A percentile compares a stretch with the other conserved stretches of the same genome.
These are phyloP conservation scores for Homarus gammarus DNA, from an alignment of 2,888 invertebrate genomes.

Conservation along the genomic window DNA sequence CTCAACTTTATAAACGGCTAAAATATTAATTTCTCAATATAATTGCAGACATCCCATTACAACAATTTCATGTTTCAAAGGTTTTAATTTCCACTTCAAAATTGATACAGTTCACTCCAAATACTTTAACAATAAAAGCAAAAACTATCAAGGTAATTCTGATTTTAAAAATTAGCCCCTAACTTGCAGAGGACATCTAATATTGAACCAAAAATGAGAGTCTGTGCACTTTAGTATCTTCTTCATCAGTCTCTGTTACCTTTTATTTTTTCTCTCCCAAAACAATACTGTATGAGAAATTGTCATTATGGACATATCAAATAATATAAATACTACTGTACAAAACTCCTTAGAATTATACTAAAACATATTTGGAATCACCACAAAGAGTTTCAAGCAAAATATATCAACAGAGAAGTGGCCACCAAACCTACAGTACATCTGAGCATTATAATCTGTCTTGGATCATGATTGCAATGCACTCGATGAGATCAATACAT, in stretches of 20 bases:
- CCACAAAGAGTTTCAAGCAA: background rate
- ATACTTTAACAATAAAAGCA: too few species aligned
- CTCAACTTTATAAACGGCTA: background rate
- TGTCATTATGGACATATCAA: too few species aligned
- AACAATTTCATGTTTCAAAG: background rate
- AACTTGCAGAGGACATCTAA: too few species aligned
- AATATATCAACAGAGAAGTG: background rate
- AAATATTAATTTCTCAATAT: background rate
- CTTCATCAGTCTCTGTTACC: too few species aligned
- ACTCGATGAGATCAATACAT: slow-evolving; percentile 28
- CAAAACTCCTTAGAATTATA: too few species aligned
- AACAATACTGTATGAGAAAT: background rate
- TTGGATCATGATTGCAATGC: slow-evolving; percentile 14
- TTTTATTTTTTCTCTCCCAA: too few species aligned
- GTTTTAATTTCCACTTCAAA: background rate
- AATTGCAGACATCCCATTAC: background rate
- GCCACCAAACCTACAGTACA: background rate
- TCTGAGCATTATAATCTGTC: background rate
- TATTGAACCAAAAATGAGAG: too few species aligned
- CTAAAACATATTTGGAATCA: too few species aligned
- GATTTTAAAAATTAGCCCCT: background rate
- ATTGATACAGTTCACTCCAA: background rate
- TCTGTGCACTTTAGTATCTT: too few species aligned
- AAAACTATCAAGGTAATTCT: too few species aligned
- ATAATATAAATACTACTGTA: background rate